These are phyloP conservation scores for Epizoanthus rinbou DNA, from an alignment of 92 coral and sea anemone genomes.

Conservation along the genomic window DNA sequence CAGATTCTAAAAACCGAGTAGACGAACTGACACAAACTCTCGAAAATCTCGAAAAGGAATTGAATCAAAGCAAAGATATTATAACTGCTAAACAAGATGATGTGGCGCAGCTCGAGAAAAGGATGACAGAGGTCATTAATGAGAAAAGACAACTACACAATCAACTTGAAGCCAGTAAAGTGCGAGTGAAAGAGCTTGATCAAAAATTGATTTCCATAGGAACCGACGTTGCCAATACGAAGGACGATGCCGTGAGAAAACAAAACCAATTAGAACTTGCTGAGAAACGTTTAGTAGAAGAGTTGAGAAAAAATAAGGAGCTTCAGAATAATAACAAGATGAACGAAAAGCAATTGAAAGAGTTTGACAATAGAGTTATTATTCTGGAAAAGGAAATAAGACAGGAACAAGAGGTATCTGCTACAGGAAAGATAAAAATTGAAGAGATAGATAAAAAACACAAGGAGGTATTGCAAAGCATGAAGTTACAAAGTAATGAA, in stretches of 20 bases:
- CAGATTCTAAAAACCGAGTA: slow-evolving; percentile 2
- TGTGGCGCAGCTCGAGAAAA: background rate
- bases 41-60: background rate
- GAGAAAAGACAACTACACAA: slow-evolving; percentile 38
- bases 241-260: slow-evolving; percentile 37
- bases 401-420: background rate
- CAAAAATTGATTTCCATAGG: slow-evolving; percentile 49
- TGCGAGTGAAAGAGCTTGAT: slow-evolving; percentile 39
- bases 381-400: background rate
- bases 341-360: slow-evolving; percentile 16
- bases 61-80: background rate
- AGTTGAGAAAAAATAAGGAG: background rate
- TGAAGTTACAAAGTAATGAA: slow-evolving; percentile 46
- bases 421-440: slow-evolving; percentile 14
- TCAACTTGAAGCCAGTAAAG: slow-evolving; percentile 40
- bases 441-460: slow-evolving; percentile 55
- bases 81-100: background rate
- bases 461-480: slow-evolving; percentile 59
- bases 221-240: slow-evolving; percentile 22
- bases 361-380: background rate
- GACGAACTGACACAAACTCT: background rate
- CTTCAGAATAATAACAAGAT: background rate
- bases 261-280: background rate
- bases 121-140: background rate
- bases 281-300: slow-evolving; percentile 12